These are phyloP conservation scores for Trissolcus brochymenae DNA, from an alignment of 2,888 invertebrate genomes.

Conservation along the genomic window DNA sequence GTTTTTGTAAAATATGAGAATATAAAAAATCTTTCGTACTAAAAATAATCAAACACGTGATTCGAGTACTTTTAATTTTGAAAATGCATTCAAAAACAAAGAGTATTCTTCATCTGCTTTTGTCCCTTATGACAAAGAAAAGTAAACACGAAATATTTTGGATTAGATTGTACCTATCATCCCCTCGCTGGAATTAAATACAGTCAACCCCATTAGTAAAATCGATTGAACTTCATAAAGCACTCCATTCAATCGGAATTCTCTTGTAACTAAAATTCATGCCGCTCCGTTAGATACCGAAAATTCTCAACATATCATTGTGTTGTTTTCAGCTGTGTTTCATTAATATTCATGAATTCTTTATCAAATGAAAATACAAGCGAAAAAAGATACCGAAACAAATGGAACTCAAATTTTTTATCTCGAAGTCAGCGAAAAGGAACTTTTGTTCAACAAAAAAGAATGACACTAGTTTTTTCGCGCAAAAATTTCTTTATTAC, in stretches of 20 bases:
- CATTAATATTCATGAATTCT: background rate
- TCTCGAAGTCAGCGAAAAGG: background rate
- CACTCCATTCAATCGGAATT: constrained; percentile 33
- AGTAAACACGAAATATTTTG: constrained; percentile 1
- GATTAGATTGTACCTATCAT: constrained; percentile 4
- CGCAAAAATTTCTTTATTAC: no score
- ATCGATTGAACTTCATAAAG: constrained; percentile 40
- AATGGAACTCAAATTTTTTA: background rate
- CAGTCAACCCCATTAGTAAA: constrained; percentile 37
- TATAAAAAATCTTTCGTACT: no score
- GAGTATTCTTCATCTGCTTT: no score
- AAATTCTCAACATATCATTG: constrained; percentile 30
- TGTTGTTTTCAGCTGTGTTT: constrained; percentile 1
- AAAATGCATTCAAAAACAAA: no score
- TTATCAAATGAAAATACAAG: no score
- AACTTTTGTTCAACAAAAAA: background rate
- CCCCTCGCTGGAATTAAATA: constrained; percentile 26
- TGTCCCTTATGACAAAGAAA: background rate
- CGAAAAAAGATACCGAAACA: no score
- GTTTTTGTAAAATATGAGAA: no score
- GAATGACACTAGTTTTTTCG: no score
- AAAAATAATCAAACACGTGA: no score
- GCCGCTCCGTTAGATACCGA: constrained; percentile 25
- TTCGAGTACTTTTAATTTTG: no score
- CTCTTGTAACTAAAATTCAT: constrained; percentile 31